phyloP scores from a whole-genome alignment of 2,888 invertebrate genomes.

The Bellardia pandia region DNA sequence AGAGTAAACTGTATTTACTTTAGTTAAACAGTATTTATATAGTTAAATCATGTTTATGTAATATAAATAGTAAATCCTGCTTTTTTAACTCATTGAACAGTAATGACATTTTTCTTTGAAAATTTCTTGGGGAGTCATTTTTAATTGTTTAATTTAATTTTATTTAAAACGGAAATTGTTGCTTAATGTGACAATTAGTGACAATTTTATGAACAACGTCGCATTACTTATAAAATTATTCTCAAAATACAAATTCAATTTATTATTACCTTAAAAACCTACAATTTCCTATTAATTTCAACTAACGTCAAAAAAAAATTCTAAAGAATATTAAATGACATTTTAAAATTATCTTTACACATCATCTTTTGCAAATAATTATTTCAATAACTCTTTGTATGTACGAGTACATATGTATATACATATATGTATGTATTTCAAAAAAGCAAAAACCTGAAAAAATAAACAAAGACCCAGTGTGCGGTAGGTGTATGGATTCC shows the following conservation, averaged over 20 bases:
- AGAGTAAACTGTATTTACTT: no score
- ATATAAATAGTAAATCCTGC: no score
- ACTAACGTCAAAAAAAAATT: conserved; percentile 32
- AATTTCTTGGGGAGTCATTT: no score
- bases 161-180: background rate
- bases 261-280: background rate
- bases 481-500: conserved; percentile 53
- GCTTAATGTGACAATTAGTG: background rate
- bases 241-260: background rate
- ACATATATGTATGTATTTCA: background rate
- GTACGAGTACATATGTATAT: no score
- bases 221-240: background rate
- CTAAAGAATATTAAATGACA: conserved; percentile 48
- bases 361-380: conserved; percentile 27
- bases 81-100: no score
- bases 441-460: conserved; percentile 17
- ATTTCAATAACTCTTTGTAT: background rate
- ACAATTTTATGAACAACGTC: background rate
- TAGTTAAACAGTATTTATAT: no score
- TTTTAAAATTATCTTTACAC: conserved; percentile 14
- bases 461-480: conserved; percentile 37
- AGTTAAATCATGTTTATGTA: no score
- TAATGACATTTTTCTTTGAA: no score
- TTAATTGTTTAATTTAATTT: no score
- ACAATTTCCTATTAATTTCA: background rate